Evolutionary conservation across 2,888 invertebrate genomes (phyloP).

Genomic region (Drosophila neutralis): DNA sequence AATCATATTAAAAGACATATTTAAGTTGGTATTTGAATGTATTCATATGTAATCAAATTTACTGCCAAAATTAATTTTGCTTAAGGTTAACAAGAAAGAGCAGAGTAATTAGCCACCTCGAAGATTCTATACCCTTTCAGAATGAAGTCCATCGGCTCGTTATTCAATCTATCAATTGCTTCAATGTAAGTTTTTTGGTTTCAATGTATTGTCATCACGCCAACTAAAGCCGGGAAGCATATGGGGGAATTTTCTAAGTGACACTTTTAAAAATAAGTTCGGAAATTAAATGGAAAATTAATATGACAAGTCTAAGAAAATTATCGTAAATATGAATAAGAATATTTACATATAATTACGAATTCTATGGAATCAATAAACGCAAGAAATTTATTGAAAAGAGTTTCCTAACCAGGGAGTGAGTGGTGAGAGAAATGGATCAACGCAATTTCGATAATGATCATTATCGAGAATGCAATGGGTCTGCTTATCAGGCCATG

Average conservation of each 20-base stretch:
- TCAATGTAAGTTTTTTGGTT: too few species aligned
- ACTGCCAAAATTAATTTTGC: background rate
- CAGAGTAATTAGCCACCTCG: background rate
- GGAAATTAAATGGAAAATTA: too few species aligned
- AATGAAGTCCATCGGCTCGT: background rate
- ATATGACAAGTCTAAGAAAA: too few species aligned
- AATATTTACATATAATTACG: background rate
- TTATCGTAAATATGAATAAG: too few species aligned
- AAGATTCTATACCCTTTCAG: background rate
- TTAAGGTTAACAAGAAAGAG: background rate
- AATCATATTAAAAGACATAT: background rate
- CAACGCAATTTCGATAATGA: constrained; percentile 18
- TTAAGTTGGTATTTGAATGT: background rate
- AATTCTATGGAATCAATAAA: background rate
- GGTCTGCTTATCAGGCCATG: constrained; percentile 47
- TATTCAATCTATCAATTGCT: background rate
- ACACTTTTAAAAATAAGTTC: too few species aligned
- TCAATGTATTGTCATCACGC: too few species aligned
- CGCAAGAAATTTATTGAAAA: constrained; percentile 16
- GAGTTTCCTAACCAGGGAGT: background rate
- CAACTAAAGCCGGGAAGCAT: too few species aligned
- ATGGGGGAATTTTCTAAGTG: too few species aligned
- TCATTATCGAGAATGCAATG: constrained; percentile 22
- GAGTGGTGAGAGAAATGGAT: constrained; percentile 26
- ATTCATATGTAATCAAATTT: background rate